Conservation (phyloP, 2,888 invertebrate genomes). For the Chaetogeoica ovagalla region DNA sequence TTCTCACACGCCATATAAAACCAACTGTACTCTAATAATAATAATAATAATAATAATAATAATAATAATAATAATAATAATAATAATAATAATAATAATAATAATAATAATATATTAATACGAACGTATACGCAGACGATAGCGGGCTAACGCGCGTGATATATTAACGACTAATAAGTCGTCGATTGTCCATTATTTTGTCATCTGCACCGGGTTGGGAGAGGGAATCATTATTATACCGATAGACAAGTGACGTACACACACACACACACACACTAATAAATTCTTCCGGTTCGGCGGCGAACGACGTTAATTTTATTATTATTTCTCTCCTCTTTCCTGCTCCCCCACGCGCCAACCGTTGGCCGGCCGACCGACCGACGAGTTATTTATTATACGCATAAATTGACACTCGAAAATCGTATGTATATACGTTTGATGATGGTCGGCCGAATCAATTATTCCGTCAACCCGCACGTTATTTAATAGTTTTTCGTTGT, state of each 20-base stretch:
- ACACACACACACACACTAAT: neutral
- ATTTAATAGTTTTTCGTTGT: neutral
- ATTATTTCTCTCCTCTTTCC: neutral
- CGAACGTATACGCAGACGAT: neutral
- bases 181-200: conserved; percentile 39
- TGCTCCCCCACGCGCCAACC: too few species aligned
- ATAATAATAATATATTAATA: too few species aligned
- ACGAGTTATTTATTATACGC: conserved; percentile 4
- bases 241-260: conserved; percentile 4
- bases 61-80: too few species aligned
- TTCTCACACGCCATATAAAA: too few species aligned
- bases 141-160: neutral
- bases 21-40: too few species aligned
- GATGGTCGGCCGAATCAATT: conserved; percentile 16
- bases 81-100: too few species aligned
- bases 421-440: neutral
- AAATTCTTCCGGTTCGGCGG: conserved; percentile 33
- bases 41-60: too few species aligned
- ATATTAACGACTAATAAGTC: neutral
- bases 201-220: conserved; percentile 42
- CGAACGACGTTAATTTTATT: neutral
- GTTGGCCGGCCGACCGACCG: too few species aligned
- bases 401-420: neutral
- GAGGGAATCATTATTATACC: neutral
- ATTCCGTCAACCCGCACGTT: conserved; percentile 26